Evolutionary conservation across 2,113 vertebrate species (phyloP), one percentile per base, ranked within the genome.

Genomic region (Rana temporaria): DNA sequence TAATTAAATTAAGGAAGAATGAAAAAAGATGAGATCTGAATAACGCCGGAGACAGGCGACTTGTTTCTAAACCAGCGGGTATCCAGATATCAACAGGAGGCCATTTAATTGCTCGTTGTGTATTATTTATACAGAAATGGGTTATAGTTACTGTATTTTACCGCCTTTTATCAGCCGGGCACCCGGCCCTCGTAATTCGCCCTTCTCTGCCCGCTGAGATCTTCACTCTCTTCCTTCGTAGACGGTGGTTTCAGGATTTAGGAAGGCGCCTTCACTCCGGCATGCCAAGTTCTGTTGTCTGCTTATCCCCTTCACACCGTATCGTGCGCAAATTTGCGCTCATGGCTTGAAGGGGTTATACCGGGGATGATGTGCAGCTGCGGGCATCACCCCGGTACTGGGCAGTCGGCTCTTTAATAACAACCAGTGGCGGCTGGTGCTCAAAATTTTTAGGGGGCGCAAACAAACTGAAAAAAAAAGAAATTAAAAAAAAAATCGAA

Each of bases 91-190:
- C 78, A 69, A 32, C 65, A 53, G 78, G 67, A 80, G 22, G 66
- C 57, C 48, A 55, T 71, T 71, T 81, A 71, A 72, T 81, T 81
- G 59, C 42, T 63, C 12, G 22, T 70, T 70, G 32, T 24, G 11
- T n/a, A 70, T 80, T 48, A 70, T 80, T 56, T 48, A 73, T 53
- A 20, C 24, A 73, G 11, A 48, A 48, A 48, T 48, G 30, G 52
- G 52, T 30, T 73, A 52, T 71, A 38, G 19, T 42, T 70, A 71
- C 42, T 26, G 18, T 68, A 30, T n/a, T 59, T 16, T 38, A 63
- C 63, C 22, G 6, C 52, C 16, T 73, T 73, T n/a, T 57, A 24
- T 24, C 70, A 73, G 34, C 57, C 1, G 12, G n/a, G 17, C 56
- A 60, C 63, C 78, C 56, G 57, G 24, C 56, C 30, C 56, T 16